phyloP scores from a whole-genome alignment of 2,797 vertebrate species.

The Lagocephalus sceleratus region DNA sequence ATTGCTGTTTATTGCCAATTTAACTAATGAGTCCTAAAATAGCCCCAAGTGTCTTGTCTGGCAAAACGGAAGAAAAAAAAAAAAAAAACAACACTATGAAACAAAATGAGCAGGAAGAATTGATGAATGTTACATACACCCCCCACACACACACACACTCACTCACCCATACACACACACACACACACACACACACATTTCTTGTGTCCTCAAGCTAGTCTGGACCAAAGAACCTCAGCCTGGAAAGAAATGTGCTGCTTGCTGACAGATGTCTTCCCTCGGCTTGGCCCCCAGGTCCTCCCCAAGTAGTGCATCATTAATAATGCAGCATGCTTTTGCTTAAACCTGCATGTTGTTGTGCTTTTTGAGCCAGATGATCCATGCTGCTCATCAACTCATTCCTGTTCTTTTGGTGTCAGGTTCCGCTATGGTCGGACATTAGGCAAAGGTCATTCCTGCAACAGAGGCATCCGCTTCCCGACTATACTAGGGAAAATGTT shows the following conservation, averaged over 20 bases:
- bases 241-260: slow-evolving; percentile 49
- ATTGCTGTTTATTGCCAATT: slow-evolving; percentile 81
- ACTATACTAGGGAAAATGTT: slow-evolving; percentile 1
- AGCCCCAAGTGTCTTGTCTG: slow-evolving; percentile 71
- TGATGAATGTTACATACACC: background rate
- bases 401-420: slow-evolving; percentile 53
- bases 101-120: slow-evolving; percentile 29
- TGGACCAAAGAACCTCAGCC: slow-evolving; percentile 36
- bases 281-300: slow-evolving; percentile 66
- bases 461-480: slow-evolving; percentile 30
- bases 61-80: slow-evolving; percentile 55
- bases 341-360: slow-evolving; percentile 62
- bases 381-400: slow-evolving; percentile 51
- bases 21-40: slow-evolving; percentile 79
- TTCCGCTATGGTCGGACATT: slow-evolving; percentile 31
- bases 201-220: slow-evolving; percentile 8
- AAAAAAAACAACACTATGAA: slow-evolving; percentile 16
- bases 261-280: slow-evolving; percentile 60
- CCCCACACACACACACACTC: no score
- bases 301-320: slow-evolving; percentile 61
- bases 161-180: background rate
- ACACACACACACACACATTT: slow-evolving; percentile 4
- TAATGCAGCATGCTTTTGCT: slow-evolving; percentile 66
- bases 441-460: slow-evolving; percentile 37
- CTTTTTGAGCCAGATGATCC: slow-evolving; percentile 59